Evolutionary conservation across 30 jellyfish, hydroid and myxozoan species (phyloP).

Genomic region (Aurelia coerulea): DNA sequence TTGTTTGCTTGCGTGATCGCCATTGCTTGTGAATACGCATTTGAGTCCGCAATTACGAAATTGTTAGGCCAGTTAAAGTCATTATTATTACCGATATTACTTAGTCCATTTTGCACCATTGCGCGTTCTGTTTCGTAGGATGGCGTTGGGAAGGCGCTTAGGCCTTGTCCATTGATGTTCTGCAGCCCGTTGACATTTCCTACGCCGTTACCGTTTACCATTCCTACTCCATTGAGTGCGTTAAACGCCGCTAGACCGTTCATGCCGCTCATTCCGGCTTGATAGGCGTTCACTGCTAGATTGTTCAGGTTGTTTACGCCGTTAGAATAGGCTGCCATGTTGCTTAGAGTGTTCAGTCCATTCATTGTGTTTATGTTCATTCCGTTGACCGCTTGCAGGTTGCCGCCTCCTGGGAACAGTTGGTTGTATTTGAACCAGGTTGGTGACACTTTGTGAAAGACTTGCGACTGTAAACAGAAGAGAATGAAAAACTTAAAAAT

Average conservation of each 20-base stretch:
- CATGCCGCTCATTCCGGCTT: slow-evolving; percentile 85
- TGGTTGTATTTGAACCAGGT: slow-evolving; percentile 95
- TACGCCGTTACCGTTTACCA: slow-evolving; percentile 92
- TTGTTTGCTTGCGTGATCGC: slow-evolving; percentile 82
- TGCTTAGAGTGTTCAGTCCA: slow-evolving; percentile 82
- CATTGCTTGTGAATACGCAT: slow-evolving; percentile 89
- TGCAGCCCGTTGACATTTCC: slow-evolving; percentile 82
- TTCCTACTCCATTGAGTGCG: slow-evolving; percentile 86
- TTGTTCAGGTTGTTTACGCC: slow-evolving; percentile 81
- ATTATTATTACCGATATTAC: slow-evolving; percentile 67
- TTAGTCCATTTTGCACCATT: slow-evolving; percentile 79
- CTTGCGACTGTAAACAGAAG: slow-evolving; percentile 44
- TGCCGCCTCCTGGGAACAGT: slow-evolving; percentile 84
- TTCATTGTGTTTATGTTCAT: slow-evolving; percentile 91
- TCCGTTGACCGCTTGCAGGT: slow-evolving; percentile 87
- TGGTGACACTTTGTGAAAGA: slow-evolving; percentile 93
- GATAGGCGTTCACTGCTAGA: slow-evolving; percentile 85
- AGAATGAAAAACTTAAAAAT: background rate
- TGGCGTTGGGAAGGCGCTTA: slow-evolving; percentile 89
- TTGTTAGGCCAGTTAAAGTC: slow-evolving; percentile 93
- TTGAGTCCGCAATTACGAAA: slow-evolving; percentile 90
- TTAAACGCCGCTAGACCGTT: slow-evolving; percentile 84
- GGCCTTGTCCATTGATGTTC: slow-evolving; percentile 82
- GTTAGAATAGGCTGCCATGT: slow-evolving; percentile 91
- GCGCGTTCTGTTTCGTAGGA: slow-evolving; percentile 90